Percentiles rank a stretch among this genome's conserved stretches.
These are phyloP conservation scores for Drosophila barbarae DNA, from an alignment of 2,888 invertebrate species.

Conservation along the genomic window DNA sequence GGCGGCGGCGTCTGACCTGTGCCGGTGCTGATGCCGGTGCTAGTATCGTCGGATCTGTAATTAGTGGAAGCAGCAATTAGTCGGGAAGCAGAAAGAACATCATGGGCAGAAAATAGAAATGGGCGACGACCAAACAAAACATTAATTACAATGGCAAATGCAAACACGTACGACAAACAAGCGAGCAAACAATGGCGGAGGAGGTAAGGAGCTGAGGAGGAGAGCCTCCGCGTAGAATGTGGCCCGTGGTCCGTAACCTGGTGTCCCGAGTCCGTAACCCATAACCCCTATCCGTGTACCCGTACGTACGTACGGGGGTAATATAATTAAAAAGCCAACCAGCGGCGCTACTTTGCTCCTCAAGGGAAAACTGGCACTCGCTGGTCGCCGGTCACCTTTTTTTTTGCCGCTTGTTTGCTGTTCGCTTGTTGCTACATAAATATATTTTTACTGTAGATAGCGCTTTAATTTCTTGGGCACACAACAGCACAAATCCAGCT, in stretches of 20 bases:
- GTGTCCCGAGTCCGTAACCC: constrained; percentile 1
- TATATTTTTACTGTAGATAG: neutral
- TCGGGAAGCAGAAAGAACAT: neutral
- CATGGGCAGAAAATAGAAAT: constrained; percentile 22
- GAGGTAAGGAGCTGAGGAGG: too few species aligned
- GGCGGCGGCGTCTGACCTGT: neutral
- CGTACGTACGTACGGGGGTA: neutral
- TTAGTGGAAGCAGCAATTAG: constrained; percentile 47
- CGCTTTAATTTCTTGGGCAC: constrained; percentile 1
- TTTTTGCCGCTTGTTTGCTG: neutral
- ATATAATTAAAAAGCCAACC: constrained; percentile 33
- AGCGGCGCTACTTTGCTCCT: constrained; percentile 5
- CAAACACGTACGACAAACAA: constrained; percentile 42
- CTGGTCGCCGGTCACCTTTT: neutral
- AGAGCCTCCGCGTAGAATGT: neutral
- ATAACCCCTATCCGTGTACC: constrained; percentile 2
- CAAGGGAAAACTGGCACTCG: constrained; percentile 10
- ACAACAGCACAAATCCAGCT: neutral
- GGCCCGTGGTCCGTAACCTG: constrained; percentile 1
- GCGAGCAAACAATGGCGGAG: constrained; percentile 8
- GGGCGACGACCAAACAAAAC: constrained; percentile 45
- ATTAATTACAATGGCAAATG: constrained; percentile 64
- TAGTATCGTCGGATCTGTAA: constrained; percentile 72
- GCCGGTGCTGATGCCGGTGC: constrained; percentile 30
- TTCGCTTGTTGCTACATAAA: neutral